phyloP scores from a whole-genome alignment of 1,140 invertebrate species.

The Sinella curviseta region DNA sequence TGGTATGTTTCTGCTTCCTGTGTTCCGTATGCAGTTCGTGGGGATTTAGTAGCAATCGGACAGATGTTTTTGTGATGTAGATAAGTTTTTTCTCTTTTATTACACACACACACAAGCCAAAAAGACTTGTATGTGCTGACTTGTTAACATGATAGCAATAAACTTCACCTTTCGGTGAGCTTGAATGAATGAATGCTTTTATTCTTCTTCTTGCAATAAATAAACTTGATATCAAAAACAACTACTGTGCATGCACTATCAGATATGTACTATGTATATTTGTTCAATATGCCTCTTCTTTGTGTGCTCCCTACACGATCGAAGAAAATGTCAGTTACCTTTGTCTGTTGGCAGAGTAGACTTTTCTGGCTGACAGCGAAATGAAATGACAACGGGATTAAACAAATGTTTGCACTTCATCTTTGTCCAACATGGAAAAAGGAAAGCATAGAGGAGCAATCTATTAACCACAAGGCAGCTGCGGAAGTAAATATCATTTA shows the following conservation, averaged over 20 bases:
- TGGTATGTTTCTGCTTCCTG: no score
- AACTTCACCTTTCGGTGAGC: slow-evolving; percentile 1
- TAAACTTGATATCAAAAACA: no score
- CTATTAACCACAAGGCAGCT: not conserved
- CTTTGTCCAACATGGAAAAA: not conserved
- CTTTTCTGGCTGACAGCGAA: not conserved
- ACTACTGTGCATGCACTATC: no score
- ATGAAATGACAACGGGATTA: slow-evolving; percentile 17
- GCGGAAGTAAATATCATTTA: not conserved
- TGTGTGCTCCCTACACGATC: no score
- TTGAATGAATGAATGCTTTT: slow-evolving; percentile 5
- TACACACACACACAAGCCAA: not conserved
- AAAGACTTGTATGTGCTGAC: slow-evolving; percentile 4
- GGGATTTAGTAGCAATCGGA: slow-evolving; percentile 8
- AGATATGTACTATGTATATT: no score
- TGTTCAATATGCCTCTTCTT: no score
- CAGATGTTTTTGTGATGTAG: slow-evolving; percentile 24
- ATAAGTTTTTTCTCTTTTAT: not conserved
- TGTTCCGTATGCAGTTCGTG: not conserved
- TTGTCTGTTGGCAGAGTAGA: no score
- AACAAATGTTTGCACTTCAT: slow-evolving; percentile 21
- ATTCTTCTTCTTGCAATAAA: no score
- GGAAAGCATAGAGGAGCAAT: not conserved
- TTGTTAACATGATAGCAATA: slow-evolving; percentile 21
- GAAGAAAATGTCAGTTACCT: no score